These are phyloP conservation scores for Lagopus muta DNA, from an alignment of 2,113 vertebrate species.

Conservation along the genomic window DNA sequence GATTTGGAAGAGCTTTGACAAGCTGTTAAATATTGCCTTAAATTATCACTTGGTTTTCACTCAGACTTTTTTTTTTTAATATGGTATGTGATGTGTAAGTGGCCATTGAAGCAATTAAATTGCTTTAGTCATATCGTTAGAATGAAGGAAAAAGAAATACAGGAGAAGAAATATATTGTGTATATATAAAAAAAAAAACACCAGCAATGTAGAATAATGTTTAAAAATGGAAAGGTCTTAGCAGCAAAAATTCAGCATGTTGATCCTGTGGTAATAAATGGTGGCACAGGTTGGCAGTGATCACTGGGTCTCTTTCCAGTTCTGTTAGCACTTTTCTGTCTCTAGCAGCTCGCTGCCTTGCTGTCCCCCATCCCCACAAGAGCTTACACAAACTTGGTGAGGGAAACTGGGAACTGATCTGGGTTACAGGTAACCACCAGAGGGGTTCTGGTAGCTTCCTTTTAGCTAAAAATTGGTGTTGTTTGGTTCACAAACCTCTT, in stretches of 20 bases:
- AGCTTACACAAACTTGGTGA: background rate
- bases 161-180: no score
- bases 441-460: background rate
- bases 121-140: background rate
- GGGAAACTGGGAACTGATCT: background rate
- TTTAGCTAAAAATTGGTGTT: background rate
- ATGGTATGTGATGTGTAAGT: background rate
- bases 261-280: background rate
- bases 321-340: background rate
- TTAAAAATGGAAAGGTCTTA: background rate
- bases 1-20: background rate
- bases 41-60: background rate
- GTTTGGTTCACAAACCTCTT: background rate
- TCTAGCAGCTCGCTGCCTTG: background rate
- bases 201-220: background rate
- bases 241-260: background rate
- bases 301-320: background rate
- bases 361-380: background rate
- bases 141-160: no score
- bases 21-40: background rate
- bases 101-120: background rate
- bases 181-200: background rate
- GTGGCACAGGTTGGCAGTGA: background rate
- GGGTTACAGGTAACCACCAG: background rate
- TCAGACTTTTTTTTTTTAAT: background rate